Evolutionary conservation across 2,797 vertebrate species (phyloP), one percentile per base, ranked within the genome.

Genomic region (Ptychadena robeensis): DNA sequence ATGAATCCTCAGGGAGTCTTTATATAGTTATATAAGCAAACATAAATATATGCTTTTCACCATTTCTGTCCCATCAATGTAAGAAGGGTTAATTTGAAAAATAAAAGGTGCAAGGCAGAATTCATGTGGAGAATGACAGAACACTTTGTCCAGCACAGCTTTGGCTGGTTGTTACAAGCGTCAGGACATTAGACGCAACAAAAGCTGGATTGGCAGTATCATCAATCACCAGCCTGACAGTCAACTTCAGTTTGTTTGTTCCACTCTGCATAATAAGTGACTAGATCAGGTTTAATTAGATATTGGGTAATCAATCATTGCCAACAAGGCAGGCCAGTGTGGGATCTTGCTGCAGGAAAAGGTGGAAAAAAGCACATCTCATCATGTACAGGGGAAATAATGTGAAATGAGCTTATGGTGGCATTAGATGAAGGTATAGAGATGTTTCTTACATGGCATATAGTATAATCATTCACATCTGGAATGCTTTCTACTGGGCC

Each of bases 261-360:
- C 95, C 96, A 95, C 95, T 97, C 95, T 98, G 97, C 98, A 98
- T 98, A 98, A 97, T 98, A 98, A 98, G 96, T 96, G 97, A 97
- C 98, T 96, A 95, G 95, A 99, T 99, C 97, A 95, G 94, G 95
- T 97, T 98, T 99, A 99, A 99, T 99, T 98, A 99, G 97, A 97
- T 98, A 98, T 97, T 97, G 96, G 96, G 96, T 98, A 94, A 99
- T 99, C 97, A 98, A 98, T 99, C 97, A 98, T 97, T 97, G 97
- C 97, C 97, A 98, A 98, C 96, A 88, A 99, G 97, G 94, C 95
- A 95, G 88, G 94, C 92, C 93, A 93, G 96, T 95, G 93, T 93
- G 94, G 93, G 94, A 93, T 94, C 90, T 88, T 88, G 90, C 89
- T 90, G 86, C 86, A 82, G 90, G 86, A 81, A 89, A 87, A 81